phyloP scores from a whole-genome alignment of 2,113 vertebrate species.

The Oryzias celebensis region DNA sequence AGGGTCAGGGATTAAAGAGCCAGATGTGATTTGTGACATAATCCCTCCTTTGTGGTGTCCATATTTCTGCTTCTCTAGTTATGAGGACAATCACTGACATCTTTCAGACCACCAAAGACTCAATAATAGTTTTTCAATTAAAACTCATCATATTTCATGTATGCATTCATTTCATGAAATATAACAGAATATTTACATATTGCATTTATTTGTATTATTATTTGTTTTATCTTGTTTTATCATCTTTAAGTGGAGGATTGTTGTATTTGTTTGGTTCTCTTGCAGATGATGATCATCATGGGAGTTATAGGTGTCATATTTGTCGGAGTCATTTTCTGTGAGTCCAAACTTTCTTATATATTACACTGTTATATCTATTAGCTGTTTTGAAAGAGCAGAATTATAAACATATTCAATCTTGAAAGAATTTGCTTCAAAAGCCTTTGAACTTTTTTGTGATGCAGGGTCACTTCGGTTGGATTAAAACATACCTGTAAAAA shows the following conservation, averaged over 20 bases:
- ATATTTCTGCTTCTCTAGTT: background rate
- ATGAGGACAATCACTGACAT: background rate
- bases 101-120: background rate
- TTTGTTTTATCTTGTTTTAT: too few relatives aligned
- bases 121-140: background rate
- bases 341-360: slow-evolving; percentile 62
- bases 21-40: slow-evolving; percentile 68
- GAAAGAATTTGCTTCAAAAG: too few relatives aligned
- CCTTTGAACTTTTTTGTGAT: too few relatives aligned
- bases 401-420: too few relatives aligned
- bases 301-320: slow-evolving; percentile 82
- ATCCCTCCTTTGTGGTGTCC: slow-evolving; percentile 13
- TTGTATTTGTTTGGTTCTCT: background rate
- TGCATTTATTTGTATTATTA: too few relatives aligned
- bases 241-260: background rate
- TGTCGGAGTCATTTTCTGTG: slow-evolving; percentile 86
- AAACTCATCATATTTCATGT: background rate
- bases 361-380: too few relatives aligned
- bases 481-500: too few relatives aligned
- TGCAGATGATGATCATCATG: slow-evolving; percentile 94
- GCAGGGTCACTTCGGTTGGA: too few relatives aligned
- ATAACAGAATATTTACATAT: too few relatives aligned
- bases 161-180: background rate
- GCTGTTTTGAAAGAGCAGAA: too few relatives aligned
- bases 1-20: slow-evolving; percentile 64